Evolutionary conservation across 2,113 vertebrate genomes (phyloP).

Genomic region (Sebastes fasciatus): DNA sequence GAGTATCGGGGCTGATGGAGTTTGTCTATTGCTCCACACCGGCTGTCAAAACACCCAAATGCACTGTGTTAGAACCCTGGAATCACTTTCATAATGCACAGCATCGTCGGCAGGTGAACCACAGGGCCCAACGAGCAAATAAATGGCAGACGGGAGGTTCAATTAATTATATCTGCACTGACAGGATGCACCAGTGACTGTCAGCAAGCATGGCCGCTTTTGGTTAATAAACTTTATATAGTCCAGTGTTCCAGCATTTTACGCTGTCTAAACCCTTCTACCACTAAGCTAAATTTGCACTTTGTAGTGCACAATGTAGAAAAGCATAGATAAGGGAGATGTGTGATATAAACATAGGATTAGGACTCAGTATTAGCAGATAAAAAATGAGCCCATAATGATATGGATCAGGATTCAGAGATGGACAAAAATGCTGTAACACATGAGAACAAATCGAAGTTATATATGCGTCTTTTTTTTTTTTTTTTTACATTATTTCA

Average conservation of each 20-base stretch:
- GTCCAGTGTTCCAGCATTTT: not conserved
- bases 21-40: not conserved
- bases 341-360: not conserved
- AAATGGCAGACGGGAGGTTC: slow-evolving; percentile 7
- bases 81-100: not conserved
- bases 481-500: no score
- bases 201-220: not conserved
- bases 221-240: slow-evolving; percentile 16
- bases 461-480: no score
- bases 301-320: not conserved
- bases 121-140: not conserved
- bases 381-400: not conserved
- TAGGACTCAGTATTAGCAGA: not conserved
- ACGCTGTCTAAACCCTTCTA: not conserved
- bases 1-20: not conserved
- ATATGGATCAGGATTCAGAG: not conserved
- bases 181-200: slow-evolving; percentile 26
- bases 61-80: slow-evolving; percentile 12
- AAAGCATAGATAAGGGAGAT: no score
- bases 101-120: slow-evolving; percentile 1
- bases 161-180: slow-evolving; percentile 28
- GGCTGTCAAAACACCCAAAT: not conserved
- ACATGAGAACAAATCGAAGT: not conserved
- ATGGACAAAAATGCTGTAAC: not conserved
- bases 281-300: not conserved